Evolutionary conservation across 1,140 invertebrate genomes (phyloP).

Genomic region (Aricia agestis): DNA sequence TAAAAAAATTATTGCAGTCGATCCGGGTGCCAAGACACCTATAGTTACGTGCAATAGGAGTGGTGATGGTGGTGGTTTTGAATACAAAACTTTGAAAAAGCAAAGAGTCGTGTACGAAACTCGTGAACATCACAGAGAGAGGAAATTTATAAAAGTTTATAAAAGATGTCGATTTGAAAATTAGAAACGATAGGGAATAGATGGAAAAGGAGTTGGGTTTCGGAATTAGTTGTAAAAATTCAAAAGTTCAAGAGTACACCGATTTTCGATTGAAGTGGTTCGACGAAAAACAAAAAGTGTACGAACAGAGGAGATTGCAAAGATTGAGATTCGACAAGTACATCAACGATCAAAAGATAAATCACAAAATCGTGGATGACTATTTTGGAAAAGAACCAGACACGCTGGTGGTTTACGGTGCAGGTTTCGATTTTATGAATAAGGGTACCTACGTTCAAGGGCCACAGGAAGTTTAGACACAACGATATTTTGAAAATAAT

Average conservation of each 20-base stretch:
- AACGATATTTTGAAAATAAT: too few species aligned
- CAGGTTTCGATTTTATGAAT: background rate
- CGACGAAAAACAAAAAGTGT: background rate
- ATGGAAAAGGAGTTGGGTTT: too few species aligned
- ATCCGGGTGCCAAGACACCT: conserved; percentile 3
- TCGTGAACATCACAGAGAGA: background rate
- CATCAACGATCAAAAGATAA: background rate
- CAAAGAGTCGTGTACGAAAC: conserved; percentile 10
- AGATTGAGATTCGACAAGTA: background rate
- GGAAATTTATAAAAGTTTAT: too few species aligned
- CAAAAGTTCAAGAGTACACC: background rate
- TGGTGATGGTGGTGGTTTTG: background rate
- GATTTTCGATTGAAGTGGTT: background rate
- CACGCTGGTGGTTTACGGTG: too few species aligned
- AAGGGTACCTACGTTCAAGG: background rate
- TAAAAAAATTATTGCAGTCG: conserved; percentile 1
- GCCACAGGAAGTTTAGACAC: background rate
- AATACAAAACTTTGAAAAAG: conserved; percentile 10
- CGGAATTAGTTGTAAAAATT: too few species aligned
- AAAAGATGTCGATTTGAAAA: too few species aligned
- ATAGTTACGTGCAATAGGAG: background rate
- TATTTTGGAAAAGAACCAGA: too few species aligned
- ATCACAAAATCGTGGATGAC: background rate
- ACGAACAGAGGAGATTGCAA: background rate
- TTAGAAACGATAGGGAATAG: too few species aligned